Evolutionary conservation across 2,797 vertebrate species (phyloP).

Genomic region (Gobionotothen gibberifrons): DNA sequence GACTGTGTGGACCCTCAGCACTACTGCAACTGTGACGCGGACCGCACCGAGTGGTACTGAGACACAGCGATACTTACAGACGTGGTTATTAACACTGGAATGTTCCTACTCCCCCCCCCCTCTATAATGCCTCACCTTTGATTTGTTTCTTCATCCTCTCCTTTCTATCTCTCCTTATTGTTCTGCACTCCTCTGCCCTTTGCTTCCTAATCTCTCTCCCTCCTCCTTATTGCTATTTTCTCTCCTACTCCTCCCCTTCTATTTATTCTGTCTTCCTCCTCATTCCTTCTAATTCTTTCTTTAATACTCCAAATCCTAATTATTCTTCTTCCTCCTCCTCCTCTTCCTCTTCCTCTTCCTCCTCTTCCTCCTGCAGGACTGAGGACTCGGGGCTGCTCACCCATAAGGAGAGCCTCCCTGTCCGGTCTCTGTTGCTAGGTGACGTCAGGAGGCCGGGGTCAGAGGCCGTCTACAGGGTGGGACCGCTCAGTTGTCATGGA

Average conservation of each 20-base stretch:
- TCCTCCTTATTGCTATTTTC: neutral
- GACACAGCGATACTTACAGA: too few relatives aligned
- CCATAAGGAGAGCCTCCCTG: conserved; percentile 91
- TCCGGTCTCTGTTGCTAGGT: conserved; percentile 89
- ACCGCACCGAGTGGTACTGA: conserved; percentile 89
- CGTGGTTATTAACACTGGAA: too few relatives aligned
- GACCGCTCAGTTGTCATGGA: conserved; percentile 90
- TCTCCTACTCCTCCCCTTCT: neutral
- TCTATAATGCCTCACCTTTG: too few relatives aligned
- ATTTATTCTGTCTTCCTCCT: neutral
- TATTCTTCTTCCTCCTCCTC: neutral
- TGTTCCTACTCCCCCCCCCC: too few relatives aligned
- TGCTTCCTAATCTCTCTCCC: neutral
- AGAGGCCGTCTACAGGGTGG: conserved; percentile 91
- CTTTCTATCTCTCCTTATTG: too few relatives aligned
- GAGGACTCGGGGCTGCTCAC: conserved; percentile 92
- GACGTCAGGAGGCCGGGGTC: conserved; percentile 89
- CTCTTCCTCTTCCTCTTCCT: neutral
- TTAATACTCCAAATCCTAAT: too few relatives aligned
- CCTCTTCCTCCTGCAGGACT: conserved; percentile 78
- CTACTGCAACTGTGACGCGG: conserved; percentile 93
- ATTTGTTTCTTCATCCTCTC: too few relatives aligned
- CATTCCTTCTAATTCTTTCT: too few relatives aligned
- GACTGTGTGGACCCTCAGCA: conserved; percentile 89
- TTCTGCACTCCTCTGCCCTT: too few relatives aligned